Evolutionary conservation across 1,140 invertebrate species (phyloP).

Genomic region (Paramacrobiotus metropolitanus): DNA sequence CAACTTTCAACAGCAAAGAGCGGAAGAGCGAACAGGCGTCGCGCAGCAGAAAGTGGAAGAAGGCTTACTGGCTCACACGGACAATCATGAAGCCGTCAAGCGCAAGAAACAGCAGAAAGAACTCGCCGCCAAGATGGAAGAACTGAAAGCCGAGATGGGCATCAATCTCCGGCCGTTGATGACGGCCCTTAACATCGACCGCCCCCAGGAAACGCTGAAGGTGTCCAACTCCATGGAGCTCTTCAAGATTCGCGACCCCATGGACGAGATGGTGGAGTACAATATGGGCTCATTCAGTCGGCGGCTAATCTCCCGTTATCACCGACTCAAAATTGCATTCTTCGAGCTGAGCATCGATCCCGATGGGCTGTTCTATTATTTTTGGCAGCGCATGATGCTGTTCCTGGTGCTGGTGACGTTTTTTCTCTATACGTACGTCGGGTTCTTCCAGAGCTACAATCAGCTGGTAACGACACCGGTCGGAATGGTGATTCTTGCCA

Average conservation of each 20-base stretch:
- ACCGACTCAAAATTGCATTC: neutral
- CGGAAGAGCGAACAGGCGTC: neutral
- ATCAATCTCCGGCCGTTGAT: neutral
- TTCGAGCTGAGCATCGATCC: neutral
- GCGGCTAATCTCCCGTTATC: neutral
- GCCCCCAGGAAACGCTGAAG: neutral
- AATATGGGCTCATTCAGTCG: neutral
- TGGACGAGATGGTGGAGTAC: constrained; percentile 3
- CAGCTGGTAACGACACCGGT: neutral
- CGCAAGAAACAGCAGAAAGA: neutral
- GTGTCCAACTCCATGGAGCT: constrained; percentile 2
- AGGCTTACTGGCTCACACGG: neutral
- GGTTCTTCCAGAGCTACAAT: constrained; percentile 3
- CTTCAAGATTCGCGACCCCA: constrained; percentile 4
- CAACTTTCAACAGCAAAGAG: neutral
- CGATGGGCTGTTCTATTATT: neutral
- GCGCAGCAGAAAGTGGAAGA: neutral
- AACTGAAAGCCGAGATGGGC: neutral
- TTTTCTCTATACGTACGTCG: neutral
- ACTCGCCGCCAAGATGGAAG: neutral
- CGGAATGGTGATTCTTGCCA: neutral
- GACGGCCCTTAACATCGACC: constrained; percentile 2
- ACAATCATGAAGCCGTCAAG: neutral
- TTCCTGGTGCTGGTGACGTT: neutral
- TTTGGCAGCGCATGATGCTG: neutral